A percentile compares a stretch with the other conserved stretches of the same genome.
Conservation (phyloP, 2,797 vertebrate species). For the Clarias laeviceps region DNA sequence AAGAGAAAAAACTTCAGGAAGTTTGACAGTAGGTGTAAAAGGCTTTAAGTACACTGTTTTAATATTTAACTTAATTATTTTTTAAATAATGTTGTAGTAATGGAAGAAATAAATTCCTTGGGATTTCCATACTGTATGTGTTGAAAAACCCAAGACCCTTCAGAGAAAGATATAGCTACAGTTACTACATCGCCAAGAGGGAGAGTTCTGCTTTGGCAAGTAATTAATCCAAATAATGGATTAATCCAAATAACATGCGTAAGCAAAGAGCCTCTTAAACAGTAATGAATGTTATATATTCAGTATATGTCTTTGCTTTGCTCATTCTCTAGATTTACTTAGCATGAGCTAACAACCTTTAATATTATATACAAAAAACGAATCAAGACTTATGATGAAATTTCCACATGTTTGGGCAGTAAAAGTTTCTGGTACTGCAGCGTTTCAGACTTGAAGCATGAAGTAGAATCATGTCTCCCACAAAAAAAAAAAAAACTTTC, state of each 20-base stretch:
- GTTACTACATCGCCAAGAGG: neutral
- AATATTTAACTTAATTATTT: neutral
- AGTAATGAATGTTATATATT: neutral
- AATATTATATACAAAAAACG: neutral
- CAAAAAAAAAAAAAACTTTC: too few species aligned
- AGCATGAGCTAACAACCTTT: neutral
- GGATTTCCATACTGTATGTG: neutral
- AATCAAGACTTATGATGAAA: too few species aligned
- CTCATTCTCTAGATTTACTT: neutral
- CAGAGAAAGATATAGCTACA: neutral
- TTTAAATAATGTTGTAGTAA: neutral
- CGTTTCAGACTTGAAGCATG: too few species aligned
- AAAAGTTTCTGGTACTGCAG: too few species aligned
- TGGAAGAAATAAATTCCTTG: neutral
- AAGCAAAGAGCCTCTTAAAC: neutral
- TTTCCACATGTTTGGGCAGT: too few species aligned
- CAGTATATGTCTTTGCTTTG: neutral
- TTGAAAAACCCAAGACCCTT: neutral
- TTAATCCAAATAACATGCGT: neutral
- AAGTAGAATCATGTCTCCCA: too few species aligned
- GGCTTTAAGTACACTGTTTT: neutral
- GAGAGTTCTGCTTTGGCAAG: neutral
- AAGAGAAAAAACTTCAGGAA: neutral
- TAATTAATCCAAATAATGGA: neutral
- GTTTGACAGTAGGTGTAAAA: constrained; percentile 30